Conservation (phyloP, 2,113 vertebrate genomes). For the Eulemur macaco region DNA sequence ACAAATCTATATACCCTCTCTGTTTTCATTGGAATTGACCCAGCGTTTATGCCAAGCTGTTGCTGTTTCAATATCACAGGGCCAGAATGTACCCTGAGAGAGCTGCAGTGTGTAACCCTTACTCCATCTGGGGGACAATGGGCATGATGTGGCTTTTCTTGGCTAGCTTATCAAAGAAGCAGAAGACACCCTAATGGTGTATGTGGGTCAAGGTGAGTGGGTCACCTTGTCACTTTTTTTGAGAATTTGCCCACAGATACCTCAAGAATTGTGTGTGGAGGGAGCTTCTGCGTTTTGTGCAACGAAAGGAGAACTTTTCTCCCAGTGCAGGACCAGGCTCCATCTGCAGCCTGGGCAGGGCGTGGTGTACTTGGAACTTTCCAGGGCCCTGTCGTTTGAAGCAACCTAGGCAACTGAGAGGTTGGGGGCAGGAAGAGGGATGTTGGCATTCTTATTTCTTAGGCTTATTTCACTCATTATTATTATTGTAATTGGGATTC, state of each 20-base stretch:
- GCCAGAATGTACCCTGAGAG: background rate
- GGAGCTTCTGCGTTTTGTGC: background rate
- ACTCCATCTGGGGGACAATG: background rate
- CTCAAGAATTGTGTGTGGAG: background rate
- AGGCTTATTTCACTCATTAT: background rate
- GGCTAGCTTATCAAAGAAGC: constrained; percentile 20
- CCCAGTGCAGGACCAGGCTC: background rate
- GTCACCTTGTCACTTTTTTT: background rate
- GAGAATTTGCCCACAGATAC: background rate
- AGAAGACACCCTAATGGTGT: background rate
- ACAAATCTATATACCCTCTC: background rate
- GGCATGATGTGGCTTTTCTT: constrained; percentile 26
- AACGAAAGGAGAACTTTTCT: background rate
- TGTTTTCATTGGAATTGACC: constrained; percentile 56
- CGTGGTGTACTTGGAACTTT: accelerated
- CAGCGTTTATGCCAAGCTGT: constrained; percentile 14
- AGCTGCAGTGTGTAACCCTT: background rate
- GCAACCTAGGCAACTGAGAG: background rate
- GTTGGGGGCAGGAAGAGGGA: background rate
- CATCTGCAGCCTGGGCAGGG: accelerated
- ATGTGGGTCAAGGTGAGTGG: background rate
- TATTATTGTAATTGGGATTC: constrained; percentile 14
- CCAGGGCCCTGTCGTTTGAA: background rate
- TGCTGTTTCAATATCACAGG: background rate
- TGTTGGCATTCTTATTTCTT: background rate